phyloP scores from a whole-genome alignment of 2,113 vertebrate species.

The Uropsilus gracilis region DNA sequence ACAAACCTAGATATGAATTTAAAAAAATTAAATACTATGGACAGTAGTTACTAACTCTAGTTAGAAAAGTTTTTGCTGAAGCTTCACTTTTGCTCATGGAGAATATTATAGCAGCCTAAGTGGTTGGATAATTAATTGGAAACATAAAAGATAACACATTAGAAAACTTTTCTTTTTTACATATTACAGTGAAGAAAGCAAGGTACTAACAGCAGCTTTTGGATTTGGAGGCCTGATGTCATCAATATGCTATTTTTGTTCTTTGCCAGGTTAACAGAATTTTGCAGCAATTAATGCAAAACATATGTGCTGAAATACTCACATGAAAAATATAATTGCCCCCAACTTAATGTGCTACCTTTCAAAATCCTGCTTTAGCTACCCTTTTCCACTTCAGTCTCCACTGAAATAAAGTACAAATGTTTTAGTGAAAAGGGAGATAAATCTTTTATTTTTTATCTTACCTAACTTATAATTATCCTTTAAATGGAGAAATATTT shows the following conservation, averaged over 20 bases:
- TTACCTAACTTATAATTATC: constrained; percentile 20
- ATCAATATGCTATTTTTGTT: constrained; percentile 86
- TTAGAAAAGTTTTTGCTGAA: not conserved
- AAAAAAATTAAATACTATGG: not conserved
- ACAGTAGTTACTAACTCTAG: not conserved
- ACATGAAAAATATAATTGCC: constrained; percentile 83
- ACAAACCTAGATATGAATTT: not conserved
- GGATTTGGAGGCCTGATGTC: constrained; percentile 86
- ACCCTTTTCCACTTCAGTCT: constrained; percentile 80
- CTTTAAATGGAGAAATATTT: not conserved
- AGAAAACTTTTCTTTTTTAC: constrained; percentile 41
- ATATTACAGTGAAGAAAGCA: constrained; percentile 80
- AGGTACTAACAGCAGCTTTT: constrained; percentile 82
- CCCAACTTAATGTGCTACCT: constrained; percentile 83
- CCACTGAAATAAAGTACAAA: constrained; percentile 78
- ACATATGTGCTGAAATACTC: constrained; percentile 86
- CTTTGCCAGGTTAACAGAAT: constrained; percentile 88
- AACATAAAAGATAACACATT: constrained; percentile 47
- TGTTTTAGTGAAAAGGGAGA: constrained; percentile 79
- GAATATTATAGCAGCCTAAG: constrained; percentile 68
- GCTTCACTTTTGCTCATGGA: not conserved
- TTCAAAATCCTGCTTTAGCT: constrained; percentile 78
- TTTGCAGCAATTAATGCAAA: constrained; percentile 89
- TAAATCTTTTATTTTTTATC: constrained; percentile 65
- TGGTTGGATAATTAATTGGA: constrained; percentile 48